A percentile compares a stretch with the other conserved stretches of the same genome.
Evolutionary conservation across 2,113 vertebrate genomes (phyloP).

Genomic region (Rafetus swinhoei): DNA sequence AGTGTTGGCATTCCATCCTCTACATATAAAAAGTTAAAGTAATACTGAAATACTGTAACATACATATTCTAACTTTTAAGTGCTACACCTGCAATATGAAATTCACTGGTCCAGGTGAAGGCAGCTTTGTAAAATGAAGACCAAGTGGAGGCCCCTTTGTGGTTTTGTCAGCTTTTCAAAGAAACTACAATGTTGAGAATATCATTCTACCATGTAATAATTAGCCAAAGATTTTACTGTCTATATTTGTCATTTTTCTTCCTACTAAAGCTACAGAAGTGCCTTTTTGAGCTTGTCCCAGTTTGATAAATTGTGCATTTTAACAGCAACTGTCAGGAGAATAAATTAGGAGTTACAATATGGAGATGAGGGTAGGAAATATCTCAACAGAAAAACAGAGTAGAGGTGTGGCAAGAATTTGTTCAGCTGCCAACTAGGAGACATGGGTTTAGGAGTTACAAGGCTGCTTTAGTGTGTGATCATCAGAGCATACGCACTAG

Average conservation of each 20-base stretch:
- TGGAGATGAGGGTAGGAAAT: not conserved
- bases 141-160: not conserved
- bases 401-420: slow-evolving; percentile 58
- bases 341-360: slow-evolving; percentile 42
- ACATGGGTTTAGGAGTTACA: slow-evolving; percentile 56
- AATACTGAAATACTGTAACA: not conserved
- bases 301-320: slow-evolving; percentile 61
- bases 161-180: not conserved
- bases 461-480: slow-evolving; percentile 73
- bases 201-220: slow-evolving; percentile 3
- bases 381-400: slow-evolving; percentile 57
- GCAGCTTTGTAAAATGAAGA: slow-evolving; percentile 44
- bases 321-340: slow-evolving; percentile 65
- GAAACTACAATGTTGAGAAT: not conserved
- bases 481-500: slow-evolving; percentile 81
- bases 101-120: slow-evolving; percentile 13
- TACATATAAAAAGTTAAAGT: not conserved
- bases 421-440: slow-evolving; percentile 71
- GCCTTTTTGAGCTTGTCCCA: slow-evolving; percentile 50
- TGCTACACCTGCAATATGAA: not conserved
- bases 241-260: not conserved
- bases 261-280: slow-evolving; percentile 1
- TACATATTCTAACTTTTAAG: not conserved
- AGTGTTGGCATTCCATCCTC: not conserved
- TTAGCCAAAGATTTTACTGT: slow-evolving; percentile 14